These are phyloP conservation scores for Coluber constrictor DNA, from an alignment of 2,797 vertebrate species.

Conservation along the genomic window DNA sequence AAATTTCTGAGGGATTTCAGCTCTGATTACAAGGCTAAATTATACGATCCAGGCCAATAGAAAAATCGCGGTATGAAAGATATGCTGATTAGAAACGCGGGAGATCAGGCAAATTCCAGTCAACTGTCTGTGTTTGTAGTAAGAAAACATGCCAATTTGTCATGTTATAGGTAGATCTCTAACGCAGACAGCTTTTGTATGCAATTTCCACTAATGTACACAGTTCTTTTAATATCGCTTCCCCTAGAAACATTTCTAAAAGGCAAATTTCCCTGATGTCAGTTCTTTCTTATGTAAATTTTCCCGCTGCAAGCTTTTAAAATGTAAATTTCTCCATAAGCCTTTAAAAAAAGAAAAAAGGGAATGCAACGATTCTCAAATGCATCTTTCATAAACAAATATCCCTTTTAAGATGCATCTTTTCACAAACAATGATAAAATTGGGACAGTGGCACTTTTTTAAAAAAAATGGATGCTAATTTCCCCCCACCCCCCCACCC, in stretches of 20 bases:
- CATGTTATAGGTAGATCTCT: neutral
- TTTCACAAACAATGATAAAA: neutral
- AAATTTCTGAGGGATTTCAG: neutral
- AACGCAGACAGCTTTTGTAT: neutral
- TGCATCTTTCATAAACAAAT: neutral
- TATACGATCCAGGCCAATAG: neutral
- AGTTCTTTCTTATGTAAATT: neutral
- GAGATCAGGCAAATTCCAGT: neutral
- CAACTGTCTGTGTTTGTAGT: neutral
- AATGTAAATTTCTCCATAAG: neutral
- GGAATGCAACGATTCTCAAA: neutral
- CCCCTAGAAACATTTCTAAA: neutral
- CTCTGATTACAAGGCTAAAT: neutral
- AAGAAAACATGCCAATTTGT: neutral
- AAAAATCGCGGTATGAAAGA: neutral
- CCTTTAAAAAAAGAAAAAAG: neutral
- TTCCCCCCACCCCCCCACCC: accelerated
- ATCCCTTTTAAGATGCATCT: neutral
- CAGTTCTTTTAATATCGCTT: neutral
- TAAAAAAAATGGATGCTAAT: neutral
- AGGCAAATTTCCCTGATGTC: neutral
- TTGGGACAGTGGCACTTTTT: neutral
- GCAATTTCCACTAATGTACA: neutral
- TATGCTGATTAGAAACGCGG: neutral
- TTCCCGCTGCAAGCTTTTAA: neutral